Base-by-base conservation (phyloP, 2,797 vertebrate genomes). In the Miichthys miiuy region DNA sequence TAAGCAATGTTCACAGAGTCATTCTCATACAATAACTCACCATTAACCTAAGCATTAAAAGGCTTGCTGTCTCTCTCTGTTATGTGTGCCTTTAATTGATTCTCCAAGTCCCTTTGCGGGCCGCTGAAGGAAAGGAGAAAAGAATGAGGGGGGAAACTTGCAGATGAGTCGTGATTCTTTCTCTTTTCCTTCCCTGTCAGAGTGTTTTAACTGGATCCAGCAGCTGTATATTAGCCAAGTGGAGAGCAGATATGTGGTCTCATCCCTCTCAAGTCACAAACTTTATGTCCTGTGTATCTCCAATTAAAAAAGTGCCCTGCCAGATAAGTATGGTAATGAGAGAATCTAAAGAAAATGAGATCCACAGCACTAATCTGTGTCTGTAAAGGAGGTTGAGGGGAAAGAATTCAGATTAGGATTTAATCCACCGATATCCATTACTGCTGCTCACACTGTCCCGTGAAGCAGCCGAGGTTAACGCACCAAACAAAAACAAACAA, bases 21-120 rank as follows among this genome's bases (percentile, higher is more conserved):
- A 87, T 92, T 89, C 89, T 91, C 88, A 92, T 93, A 93, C 88
- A 93, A 93, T 92, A 92, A 93, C 87, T 94, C 91, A 84, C 84
- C 91, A 92, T 94, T 92, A 93, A 92, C 92, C 90, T 87, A 58
- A 66, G 89, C 92, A 87, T 87, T 90, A 89, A 92, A 92, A 92
- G 87, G 83, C 83, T 84, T 56, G 74, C 84, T 68, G 83, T 83
- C 81, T 88, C 88, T 86, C 70, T 82, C 80, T 82, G 85, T 83
- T 90, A 87, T 75, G 76, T 80, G 80, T 84, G 78, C 68, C 85
- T 86, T 90, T 93, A 92, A 95, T 94, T 93, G 90, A 93, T 91
- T 93, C 89, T 87, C 77, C 70, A 68, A 83, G 82, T 92, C 87
- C 87, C 87, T 80, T 58, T 79, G 88, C 48, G 76, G 80, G 57